Conservation (phyloP, 1,140 invertebrate species). For the Radopholus similis region DNA sequence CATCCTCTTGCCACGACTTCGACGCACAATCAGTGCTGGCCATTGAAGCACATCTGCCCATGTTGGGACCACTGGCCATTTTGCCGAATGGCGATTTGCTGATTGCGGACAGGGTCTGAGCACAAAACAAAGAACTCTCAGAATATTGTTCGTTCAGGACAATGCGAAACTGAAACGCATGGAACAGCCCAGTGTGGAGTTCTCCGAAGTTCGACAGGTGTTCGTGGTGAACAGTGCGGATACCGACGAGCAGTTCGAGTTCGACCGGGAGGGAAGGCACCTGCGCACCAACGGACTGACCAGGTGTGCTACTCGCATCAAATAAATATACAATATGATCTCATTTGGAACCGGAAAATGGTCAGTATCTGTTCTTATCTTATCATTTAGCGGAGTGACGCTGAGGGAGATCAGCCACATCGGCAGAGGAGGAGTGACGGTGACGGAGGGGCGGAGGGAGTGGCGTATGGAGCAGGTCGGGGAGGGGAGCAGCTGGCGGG, state of each 20-base stretch:
- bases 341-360: too few species aligned
- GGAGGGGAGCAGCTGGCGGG: too few species aligned
- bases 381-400: background rate
- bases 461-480: too few species aligned
- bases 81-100: background rate
- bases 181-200: background rate
- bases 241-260: background rate
- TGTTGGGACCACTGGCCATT: background rate
- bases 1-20: too few species aligned
- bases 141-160: background rate
- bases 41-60: background rate
- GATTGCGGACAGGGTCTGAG: conserved; percentile 10
- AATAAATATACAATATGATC: too few species aligned
- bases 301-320: too few species aligned
- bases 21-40: too few species aligned
- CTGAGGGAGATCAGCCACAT: background rate
- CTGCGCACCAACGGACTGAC: background rate
- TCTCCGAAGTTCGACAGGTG: background rate
- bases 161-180: background rate
- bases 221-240: background rate
- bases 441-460: too few species aligned
- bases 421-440: background rate
- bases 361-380: too few species aligned
- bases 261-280: background rate
- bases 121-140: background rate